Evolutionary conservation across 2,888 invertebrate species (phyloP), one percentile per base, ranked within the genome.

Genomic region (Chloroclystis v-ata): DNA sequence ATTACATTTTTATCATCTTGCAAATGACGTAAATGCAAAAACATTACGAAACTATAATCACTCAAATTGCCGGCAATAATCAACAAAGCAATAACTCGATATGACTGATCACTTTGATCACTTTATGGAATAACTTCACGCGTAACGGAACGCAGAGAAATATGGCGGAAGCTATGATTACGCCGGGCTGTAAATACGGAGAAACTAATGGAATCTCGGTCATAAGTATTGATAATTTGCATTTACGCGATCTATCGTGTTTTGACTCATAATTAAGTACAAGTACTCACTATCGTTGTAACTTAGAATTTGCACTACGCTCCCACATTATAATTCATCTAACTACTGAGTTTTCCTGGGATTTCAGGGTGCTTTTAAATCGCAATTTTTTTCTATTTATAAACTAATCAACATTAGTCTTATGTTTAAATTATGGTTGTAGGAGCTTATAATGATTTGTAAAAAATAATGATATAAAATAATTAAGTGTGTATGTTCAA

Each of bases 61-160:
- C 7, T 14, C 6, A 29, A 28, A 49, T 38, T 29, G 38, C 28
- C 20, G 35, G 16, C 20, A 24, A 35, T 35, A 20, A 43, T 25
- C 14, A 29, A 42, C 37, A 47, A 25, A 33, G 41, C 43, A 37
- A 46, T 47, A 46, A 42, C 29, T 45, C 37, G 37, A 35, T 40
- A 40, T 29, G 43, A 43, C 16, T 49, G 51, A 55, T 52, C 59
- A 60, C 62, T 65, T 67, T 62, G 64, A 53, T 52, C 59, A 60
- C 61, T 65, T 67, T 60, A 61, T 58, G 63, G 61, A 61, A 59
- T 62, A 72, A 63, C 67, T 63, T 28, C 39, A 28, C 52, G 43
- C 50, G 63, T 77, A 79, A 78, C 79, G 79, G 79, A 75, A 76
- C 69, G 73, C 63, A 67, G 20, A 32, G 11, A 50, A 56, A 63